phyloP scores from a whole-genome alignment of 2,888 invertebrate genomes.

The Patella caerulea region DNA sequence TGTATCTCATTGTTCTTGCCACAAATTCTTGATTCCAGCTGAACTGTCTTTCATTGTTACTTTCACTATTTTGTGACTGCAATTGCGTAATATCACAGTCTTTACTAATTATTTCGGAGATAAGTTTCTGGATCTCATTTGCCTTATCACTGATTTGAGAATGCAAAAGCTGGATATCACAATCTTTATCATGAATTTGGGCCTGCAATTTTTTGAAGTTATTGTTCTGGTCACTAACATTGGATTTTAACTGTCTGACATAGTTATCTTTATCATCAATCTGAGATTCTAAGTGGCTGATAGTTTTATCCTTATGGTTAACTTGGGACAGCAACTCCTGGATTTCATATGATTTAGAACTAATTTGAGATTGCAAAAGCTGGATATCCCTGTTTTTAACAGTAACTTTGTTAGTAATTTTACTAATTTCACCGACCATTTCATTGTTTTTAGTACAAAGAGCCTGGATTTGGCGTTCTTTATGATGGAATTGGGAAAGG shows the following conservation, averaged over 20 bases:
- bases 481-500: too few species aligned
- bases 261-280: background rate
- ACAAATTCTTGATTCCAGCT: background rate
- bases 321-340: background rate
- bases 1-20: conserved; percentile 17
- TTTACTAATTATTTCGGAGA: background rate
- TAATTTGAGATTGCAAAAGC: background rate
- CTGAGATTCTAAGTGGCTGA: background rate
- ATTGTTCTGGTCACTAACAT: background rate
- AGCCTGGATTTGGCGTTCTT: too few species aligned
- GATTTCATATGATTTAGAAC: background rate
- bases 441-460: too few species aligned
- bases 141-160: background rate
- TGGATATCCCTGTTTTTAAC: too few species aligned
- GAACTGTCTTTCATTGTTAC: background rate
- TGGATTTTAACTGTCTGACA: background rate
- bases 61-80: background rate
- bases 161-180: background rate
- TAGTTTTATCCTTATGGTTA: background rate
- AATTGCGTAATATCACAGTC: background rate
- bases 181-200: background rate
- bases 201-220: background rate
- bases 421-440: too few species aligned
- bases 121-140: background rate
- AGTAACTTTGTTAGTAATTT: too few species aligned